Base-by-base conservation (phyloP, 2,797 vertebrate genomes). In the Tragopan temminckii region DNA sequence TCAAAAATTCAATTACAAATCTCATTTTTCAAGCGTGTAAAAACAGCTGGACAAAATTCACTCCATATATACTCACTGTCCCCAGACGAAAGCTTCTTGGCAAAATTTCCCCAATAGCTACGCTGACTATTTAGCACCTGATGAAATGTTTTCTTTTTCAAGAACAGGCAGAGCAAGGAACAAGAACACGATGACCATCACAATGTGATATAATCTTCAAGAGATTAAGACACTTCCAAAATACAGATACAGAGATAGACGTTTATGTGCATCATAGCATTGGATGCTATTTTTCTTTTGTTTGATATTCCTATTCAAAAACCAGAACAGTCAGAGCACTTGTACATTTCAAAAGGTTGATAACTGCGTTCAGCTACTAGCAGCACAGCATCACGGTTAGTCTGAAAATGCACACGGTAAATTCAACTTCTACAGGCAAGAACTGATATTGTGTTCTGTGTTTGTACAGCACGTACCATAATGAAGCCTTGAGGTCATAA, bases 1-100 rank as follows among this genome's bases (percentile, higher is more conserved):
- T 85, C 52, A 68, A 63, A 91, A 94, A 89, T 66, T 81, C 59
- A 91, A 46, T 78, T 78, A 92, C 1, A 1, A 78, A 69, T 80
- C 66, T 89, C 11, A 69, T 81, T 84, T 86, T 87, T 87, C 79
- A 72, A n/a, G 5, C 2, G 4, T 58, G 8, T 43, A 90, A 69
- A 31, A 58, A 86, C 3, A 83, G 70, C 24, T 58, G 4, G 83
- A 88, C n/a, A 84, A 93, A 55, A 84, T 62, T 71, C n/a, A 33
- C 42, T 68, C 46, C 23, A 24, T 25, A 50, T 45, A 58, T 23
- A 80, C 78, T 78, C 27, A 69, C 0, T 71, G 29, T 13, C 3
- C 14, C 24, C 25, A 69, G 48, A 75, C 45, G n/a, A 24, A 81
- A 66, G 25, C 62, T 75, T n/a, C 57, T 74, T 83, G 64, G 58